Base-by-base conservation (phyloP, 92 coral and sea anemone genomes). In the Zoanthus sansibaricus region DNA sequence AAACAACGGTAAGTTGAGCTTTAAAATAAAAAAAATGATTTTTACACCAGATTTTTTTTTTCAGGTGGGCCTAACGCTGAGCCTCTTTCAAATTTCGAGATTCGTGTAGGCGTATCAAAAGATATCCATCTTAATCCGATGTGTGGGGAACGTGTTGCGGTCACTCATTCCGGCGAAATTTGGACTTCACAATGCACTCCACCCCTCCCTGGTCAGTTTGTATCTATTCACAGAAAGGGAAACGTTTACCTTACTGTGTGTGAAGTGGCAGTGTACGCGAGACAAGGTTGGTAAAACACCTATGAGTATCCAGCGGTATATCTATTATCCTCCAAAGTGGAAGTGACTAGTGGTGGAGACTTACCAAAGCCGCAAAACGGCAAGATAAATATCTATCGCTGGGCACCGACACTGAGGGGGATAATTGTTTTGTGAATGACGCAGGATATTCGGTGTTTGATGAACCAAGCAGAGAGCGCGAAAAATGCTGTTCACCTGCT, bases 131-230 rank as follows among this genome's bases (percentile, higher is more conserved):
- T 33, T 1, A 94, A 94, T 86, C 97, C 97, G 25, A 92, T 94
- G 95, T 94, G 97, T 75, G 95, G 97, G 0, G 95, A 90, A 32
- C 94, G 91, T n/a, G 89, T 94, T 1, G 71, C 93, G 25, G 93
- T 85, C 71, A 84, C 91, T 4, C 89, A 84, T 15, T 61, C 54
- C 33, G 95, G 95, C 16, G 97, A 94, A 79, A 88, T 89, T 51
- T 94, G 97, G 97, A 94, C 97, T 8, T 78, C 94, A 54, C 92
- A 94, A 30, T 94, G 97, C 44, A 92, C 87, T 13, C 95, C 95
- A 13, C 87, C 90, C 86, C 88, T 94, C 83, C 84, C 97, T 6
- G 95, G 97, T 12, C 92, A 71, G 21, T 76, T 89, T 82, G 97
- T 94, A 55, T 94, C 97, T 3, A 82, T 94, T 48, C 92, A 93